Conservation (phyloP, 2,888 invertebrate species). For the Theodoxus fluviatilis region DNA sequence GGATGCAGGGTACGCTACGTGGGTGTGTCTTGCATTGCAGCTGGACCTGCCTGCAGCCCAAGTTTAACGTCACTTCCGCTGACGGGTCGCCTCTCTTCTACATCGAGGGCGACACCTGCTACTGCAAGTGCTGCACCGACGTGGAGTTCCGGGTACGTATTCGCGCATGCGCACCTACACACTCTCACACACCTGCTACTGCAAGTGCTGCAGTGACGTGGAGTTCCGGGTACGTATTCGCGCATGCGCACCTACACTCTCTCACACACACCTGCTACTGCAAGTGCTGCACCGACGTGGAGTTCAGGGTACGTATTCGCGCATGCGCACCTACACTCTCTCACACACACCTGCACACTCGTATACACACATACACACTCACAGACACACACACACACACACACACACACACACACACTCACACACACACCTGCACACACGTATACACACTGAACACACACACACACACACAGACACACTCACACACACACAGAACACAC, state of each 20-base stretch:
- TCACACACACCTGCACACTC: no score
- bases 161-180: no score
- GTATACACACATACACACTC: no score
- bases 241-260: no score
- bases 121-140: constrained; percentile 54
- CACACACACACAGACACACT: no score
- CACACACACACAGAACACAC: no score
- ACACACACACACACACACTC: no score
- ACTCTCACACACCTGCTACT: no score
- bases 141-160: constrained; percentile 51
- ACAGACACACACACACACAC: no score
- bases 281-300: constrained; percentile 53
- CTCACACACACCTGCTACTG: constrained; percentile 58
- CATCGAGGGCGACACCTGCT: constrained; percentile 56
- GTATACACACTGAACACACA: no score
- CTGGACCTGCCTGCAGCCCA: constrained; percentile 56
- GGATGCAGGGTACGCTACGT: not conserved
- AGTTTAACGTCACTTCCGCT: constrained; percentile 48
- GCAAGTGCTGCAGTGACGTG: constrained; percentile 54
- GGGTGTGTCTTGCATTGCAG: constrained; percentile 33
- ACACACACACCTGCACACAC: no score
- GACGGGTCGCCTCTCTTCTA: constrained; percentile 44
- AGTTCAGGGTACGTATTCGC: constrained; percentile 52
- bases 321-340: no score
- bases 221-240: constrained; percentile 50